Conservation (phyloP, 2,113 vertebrate genomes). For the Cryptoleucopteryx plumbea region DNA sequence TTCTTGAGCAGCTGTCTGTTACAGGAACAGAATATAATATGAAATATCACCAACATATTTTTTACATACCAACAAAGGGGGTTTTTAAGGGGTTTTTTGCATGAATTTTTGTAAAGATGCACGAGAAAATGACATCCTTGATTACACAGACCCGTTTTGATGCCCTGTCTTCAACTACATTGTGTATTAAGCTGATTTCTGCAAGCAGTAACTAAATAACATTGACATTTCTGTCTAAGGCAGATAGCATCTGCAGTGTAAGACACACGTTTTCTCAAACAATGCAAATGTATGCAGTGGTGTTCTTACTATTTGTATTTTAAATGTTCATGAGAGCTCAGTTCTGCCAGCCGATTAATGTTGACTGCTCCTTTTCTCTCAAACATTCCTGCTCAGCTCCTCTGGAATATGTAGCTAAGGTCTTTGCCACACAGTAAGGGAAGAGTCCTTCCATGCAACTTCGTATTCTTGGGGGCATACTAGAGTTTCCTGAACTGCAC, state of each 20-base stretch:
- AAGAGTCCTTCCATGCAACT: not conserved
- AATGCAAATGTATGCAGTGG: not conserved
- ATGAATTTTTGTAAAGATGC: not conserved
- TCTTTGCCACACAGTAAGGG: not conserved
- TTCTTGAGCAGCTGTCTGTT: not conserved
- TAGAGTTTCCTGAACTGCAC: not conserved
- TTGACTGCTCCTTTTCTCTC: not conserved
- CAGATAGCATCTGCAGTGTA: not conserved
- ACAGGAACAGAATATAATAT: not conserved
- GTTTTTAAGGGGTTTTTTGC: accelerated
- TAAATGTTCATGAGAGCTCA: accelerated
- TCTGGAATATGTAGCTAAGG: not conserved
- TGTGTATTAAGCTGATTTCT: not conserved
- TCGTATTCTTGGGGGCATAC: not conserved
- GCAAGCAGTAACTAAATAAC: not conserved
- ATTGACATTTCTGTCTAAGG: not conserved
- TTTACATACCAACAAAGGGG: not conserved
- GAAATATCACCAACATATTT: not conserved
- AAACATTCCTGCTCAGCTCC: not conserved
- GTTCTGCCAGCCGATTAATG: not conserved
- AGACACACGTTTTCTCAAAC: not conserved
- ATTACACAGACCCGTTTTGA: not conserved
- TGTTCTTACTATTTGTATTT: not conserved
- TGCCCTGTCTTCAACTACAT: not conserved
- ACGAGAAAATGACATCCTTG: not conserved